Percentiles rank a stretch among this genome's conserved stretches.
Conservation (phyloP, 2,113 vertebrate species). For the Orcinus orca region DNA sequence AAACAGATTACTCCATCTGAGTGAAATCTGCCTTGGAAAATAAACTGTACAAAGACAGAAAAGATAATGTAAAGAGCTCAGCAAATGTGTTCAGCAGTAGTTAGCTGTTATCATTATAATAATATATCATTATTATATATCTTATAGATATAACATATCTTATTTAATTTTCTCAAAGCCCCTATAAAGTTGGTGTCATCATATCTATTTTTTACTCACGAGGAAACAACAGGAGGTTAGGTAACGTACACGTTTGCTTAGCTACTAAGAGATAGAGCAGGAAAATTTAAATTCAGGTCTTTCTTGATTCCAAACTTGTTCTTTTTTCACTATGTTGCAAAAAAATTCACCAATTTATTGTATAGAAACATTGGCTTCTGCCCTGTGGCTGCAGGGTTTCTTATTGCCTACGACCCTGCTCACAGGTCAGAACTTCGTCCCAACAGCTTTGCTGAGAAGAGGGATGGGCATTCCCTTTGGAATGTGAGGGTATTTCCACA, state of each 20-base stretch:
- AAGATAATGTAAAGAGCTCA: background rate
- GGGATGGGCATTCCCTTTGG: too few species aligned
- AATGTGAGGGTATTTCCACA: background rate
- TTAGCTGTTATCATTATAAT: background rate
- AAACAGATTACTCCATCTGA: slow-evolving; percentile 47
- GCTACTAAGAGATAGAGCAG: background rate
- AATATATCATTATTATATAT: background rate
- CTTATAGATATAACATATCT: background rate
- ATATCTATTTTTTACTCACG: background rate
- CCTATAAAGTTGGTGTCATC: background rate
- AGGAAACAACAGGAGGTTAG: background rate
- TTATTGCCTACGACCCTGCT: background rate
- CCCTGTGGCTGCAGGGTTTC: background rate
- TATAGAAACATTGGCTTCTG: background rate
- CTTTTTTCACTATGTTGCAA: background rate
- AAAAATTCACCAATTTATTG: background rate
- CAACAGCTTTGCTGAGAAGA: background rate
- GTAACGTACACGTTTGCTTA: background rate
- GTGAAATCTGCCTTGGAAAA: slow-evolving; percentile 57
- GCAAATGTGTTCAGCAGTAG: background rate
- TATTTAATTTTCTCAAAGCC: background rate
- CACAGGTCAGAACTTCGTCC: background rate
- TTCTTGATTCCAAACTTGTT: background rate
- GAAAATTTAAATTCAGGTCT: background rate
- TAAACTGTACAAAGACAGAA: slow-evolving; percentile 5